Percentiles rank a stretch among this genome's conserved stretches.
Evolutionary conservation across 2,797 vertebrate genomes (phyloP).

Genomic region (Pteropus rufus): DNA sequence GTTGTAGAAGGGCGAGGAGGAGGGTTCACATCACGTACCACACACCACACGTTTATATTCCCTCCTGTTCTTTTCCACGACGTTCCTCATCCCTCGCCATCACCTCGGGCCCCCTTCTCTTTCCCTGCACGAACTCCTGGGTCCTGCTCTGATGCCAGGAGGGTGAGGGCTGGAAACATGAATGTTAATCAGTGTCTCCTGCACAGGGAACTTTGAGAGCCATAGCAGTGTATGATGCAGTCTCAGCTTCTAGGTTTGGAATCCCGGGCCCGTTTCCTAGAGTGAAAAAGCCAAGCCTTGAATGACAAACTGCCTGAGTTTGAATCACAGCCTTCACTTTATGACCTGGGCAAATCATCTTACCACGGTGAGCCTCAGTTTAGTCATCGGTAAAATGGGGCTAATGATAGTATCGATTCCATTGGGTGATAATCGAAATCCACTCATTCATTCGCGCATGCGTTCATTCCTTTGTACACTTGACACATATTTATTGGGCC

Average conservation of each 20-base stretch:
- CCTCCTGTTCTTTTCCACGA: neutral
- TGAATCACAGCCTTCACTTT: neutral
- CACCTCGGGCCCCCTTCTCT: neutral
- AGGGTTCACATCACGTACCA: neutral
- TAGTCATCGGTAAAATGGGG: neutral
- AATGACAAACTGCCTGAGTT: neutral
- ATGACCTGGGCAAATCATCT: neutral
- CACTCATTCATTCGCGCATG: neutral
- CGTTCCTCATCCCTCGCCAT: neutral
- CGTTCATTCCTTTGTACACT: neutral
- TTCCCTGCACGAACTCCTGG: neutral
- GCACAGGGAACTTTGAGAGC: neutral
- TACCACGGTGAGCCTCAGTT: neutral
- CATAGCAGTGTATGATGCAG: accelerated
- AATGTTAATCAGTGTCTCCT: neutral
- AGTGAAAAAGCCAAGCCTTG: neutral
- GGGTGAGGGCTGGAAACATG: neutral
- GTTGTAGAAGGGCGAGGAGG: neutral
- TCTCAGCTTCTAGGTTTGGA: neutral
- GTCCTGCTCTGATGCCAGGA: neutral
- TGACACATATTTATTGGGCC: neutral
- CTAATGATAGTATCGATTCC: neutral
- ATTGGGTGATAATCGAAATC: neutral
- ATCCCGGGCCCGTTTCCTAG: neutral
- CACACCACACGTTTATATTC: neutral